These are phyloP conservation scores for Stratiolaelaps scimitus DNA, from an alignment of 1,140 invertebrate species.

Conservation along the genomic window DNA sequence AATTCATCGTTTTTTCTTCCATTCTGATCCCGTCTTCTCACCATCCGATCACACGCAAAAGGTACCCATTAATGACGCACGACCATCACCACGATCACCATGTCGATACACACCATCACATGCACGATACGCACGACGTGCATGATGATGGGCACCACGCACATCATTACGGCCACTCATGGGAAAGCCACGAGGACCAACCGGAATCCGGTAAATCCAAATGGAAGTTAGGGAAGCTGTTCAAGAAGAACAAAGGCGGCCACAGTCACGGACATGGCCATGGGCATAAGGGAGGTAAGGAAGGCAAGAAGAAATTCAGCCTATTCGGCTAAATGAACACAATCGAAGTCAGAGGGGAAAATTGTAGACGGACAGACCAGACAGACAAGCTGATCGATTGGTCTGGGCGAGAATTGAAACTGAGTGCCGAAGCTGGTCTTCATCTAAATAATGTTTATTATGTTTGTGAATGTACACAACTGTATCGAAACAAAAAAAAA, in stretches of 20 bases:
- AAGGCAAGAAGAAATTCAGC: constrained; percentile 16
- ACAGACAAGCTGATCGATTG: no score
- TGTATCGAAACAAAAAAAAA: no score
- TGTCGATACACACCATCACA: constrained; percentile 1
- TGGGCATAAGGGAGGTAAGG: background rate
- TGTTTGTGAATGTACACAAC: no score
- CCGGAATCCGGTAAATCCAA: background rate
- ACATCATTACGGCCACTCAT: constrained; percentile 8
- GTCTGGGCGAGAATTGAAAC: no score
- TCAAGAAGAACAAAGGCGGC: constrained; percentile 12
- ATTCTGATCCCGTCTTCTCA: background rate
- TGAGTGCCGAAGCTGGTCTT: no score
- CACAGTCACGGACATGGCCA: no score
- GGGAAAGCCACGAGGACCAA: constrained; percentile 22
- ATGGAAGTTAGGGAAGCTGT: constrained; percentile 26
- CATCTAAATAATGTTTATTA: no score
- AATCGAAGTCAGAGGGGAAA: no score
- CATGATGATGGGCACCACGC: background rate
- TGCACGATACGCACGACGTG: background rate
- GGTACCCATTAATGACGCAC: constrained; percentile 21
- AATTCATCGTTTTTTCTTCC: background rate
- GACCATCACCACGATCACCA: background rate
- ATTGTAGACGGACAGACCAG: no score
- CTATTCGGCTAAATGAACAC: constrained; percentile 10
- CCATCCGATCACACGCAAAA: background rate